Conservation (phyloP, 2,113 vertebrate species). For the Cephalopholis sonnerati region DNA sequence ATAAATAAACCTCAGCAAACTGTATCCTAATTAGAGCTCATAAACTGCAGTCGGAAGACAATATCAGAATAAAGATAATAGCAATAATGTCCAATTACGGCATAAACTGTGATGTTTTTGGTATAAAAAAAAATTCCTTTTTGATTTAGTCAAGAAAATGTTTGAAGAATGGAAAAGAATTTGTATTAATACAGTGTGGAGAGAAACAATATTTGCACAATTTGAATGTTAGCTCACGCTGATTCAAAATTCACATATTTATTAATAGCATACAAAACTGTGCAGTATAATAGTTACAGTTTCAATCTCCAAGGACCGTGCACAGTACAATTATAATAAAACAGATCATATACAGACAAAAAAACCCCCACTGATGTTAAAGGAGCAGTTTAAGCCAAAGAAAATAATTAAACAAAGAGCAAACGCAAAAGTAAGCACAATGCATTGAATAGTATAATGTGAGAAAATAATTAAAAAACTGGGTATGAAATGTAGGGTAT, state of each 20-base stretch:
- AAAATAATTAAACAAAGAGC: neutral
- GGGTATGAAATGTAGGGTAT: neutral
- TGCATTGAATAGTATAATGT: neutral
- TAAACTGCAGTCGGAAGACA: neutral
- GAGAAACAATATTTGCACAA: constrained; percentile 25
- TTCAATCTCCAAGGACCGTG: neutral
- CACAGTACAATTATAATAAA: neutral
- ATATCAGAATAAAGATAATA: constrained; percentile 14
- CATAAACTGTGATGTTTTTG: neutral
- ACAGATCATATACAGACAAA: neutral
- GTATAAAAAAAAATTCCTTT: neutral
- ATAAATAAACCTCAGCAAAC: constrained; percentile 24
- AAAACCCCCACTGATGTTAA: neutral
- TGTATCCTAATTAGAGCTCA: neutral
- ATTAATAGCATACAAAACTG: neutral
- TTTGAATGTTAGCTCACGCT: constrained; percentile 2
- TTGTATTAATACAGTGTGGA: neutral
- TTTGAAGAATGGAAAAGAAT: neutral
- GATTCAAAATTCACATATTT: constrained; percentile 7
- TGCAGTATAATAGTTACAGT: neutral
- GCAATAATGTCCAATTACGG: constrained; percentile 16
- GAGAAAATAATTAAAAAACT: neutral
- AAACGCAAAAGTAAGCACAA: neutral
- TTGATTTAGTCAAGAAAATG: neutral
- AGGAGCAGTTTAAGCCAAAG: neutral